phyloP scores from a whole-genome alignment of 2,113 vertebrate genomes.

The Siniperca chuatsi region DNA sequence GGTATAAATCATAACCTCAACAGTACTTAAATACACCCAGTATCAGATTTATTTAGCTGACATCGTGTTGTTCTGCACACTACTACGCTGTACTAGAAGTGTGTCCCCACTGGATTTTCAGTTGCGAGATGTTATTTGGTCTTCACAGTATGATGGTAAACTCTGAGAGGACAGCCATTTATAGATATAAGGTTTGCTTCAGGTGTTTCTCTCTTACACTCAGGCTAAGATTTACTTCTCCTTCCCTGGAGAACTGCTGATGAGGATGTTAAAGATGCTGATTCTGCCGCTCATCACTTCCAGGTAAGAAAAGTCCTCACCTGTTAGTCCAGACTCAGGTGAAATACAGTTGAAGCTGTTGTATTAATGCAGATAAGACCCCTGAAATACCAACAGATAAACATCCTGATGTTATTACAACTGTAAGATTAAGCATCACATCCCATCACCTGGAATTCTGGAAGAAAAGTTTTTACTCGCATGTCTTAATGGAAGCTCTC shows the following conservation, averaged over 20 bases:
- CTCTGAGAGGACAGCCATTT: neutral
- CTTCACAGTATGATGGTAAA: neutral
- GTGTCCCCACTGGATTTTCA: neutral
- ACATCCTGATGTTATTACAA: neutral
- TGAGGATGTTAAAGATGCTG: conserved; percentile 93
- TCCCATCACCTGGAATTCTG: neutral
- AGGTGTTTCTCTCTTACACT: conserved; percentile 13
- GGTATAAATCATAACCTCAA: too few species aligned
- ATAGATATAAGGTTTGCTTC: neutral
- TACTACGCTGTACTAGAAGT: neutral
- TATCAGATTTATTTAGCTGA: too few species aligned
- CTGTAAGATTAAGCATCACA: neutral
- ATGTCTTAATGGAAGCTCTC: neutral
- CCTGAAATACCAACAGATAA: neutral
- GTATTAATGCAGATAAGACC: neutral
- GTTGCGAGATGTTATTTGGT: neutral
- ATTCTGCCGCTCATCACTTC: conserved; percentile 93
- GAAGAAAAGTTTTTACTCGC: neutral
- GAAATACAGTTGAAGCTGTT: neutral
- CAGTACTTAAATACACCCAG: too few species aligned
- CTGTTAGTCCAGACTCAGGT: neutral
- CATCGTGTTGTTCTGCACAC: neutral
- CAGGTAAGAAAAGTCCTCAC: conserved; percentile 80
- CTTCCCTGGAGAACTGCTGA: conserved; percentile 92
- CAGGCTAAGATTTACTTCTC: conserved; percentile 92